phyloP scores from a whole-genome alignment of 2,888 invertebrate genomes.

The Sipha maydis region DNA sequence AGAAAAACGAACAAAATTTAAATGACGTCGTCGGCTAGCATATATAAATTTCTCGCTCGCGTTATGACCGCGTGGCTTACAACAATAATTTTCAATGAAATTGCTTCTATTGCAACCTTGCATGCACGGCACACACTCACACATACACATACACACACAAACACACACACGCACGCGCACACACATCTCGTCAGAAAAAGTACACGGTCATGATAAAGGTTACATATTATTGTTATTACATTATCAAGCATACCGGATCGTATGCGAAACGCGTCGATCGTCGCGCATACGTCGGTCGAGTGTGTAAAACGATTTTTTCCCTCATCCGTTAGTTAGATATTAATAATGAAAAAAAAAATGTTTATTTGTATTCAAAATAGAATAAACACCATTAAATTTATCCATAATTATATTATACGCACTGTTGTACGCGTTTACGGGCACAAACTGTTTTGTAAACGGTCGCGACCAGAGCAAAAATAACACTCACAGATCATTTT shows the following conservation, averaged over 20 bases:
- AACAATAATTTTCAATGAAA: constrained; percentile 40
- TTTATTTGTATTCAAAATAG: too few species aligned
- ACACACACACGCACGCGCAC: too few species aligned
- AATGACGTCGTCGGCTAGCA: not conserved
- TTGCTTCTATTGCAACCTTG: constrained; percentile 30
- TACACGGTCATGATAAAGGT: constrained; percentile 52
- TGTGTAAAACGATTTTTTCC: not conserved
- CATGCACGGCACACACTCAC: not conserved
- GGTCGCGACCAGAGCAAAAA: constrained; percentile 12
- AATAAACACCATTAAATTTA: not conserved
- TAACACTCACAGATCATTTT: constrained; percentile 22
- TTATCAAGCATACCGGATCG: not conserved
- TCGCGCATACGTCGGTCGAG: not conserved
- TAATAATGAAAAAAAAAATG: not conserved
- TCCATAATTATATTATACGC: not conserved
- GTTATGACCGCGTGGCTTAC: not conserved
- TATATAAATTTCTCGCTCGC: not conserved
- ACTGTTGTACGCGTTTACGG: too few species aligned
- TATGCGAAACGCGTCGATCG: constrained; percentile 16
- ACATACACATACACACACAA: too few species aligned
- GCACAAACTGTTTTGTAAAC: constrained; percentile 7
- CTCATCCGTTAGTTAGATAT: not conserved
- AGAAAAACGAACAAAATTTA: not conserved
- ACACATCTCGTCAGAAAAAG: constrained; percentile 42
- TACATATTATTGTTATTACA: not conserved